A percentile compares a stretch with the other conserved stretches of the same genome.
phyloP scores from a whole-genome alignment of 2,113 vertebrate genomes.

The Albula glossodonta region DNA sequence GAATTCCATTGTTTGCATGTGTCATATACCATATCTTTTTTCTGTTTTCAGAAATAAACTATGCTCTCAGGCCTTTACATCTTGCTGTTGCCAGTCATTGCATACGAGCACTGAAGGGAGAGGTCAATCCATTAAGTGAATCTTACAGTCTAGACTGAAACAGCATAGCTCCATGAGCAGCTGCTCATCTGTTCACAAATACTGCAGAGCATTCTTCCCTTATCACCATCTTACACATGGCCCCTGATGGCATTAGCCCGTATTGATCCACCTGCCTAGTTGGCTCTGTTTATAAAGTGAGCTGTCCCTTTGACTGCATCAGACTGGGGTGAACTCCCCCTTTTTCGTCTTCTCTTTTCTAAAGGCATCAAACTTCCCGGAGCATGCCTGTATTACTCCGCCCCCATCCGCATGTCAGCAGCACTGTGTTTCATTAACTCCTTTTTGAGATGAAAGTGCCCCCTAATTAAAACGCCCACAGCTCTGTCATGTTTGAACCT shows the following conservation, averaged over 20 bases:
- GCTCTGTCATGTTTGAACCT: background rate
- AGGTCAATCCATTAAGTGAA: background rate
- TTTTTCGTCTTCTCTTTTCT: background rate
- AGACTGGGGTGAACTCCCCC: background rate
- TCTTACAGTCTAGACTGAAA: background rate
- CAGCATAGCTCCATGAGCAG: background rate
- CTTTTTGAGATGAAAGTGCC: conserved; percentile 5
- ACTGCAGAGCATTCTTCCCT: background rate
- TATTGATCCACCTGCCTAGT: background rate
- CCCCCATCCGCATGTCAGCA: background rate
- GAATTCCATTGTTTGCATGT: background rate
- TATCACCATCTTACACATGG: background rate
- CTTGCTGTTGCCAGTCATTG: conserved; percentile 3
- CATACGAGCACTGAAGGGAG: conserved; percentile 25
- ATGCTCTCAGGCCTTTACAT: conserved; percentile 7
- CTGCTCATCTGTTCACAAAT: background rate
- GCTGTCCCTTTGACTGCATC: too few relatives aligned
- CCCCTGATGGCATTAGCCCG: background rate
- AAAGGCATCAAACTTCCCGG: background rate
- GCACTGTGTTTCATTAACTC: background rate
- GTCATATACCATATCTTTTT: background rate
- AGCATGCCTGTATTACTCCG: too few relatives aligned
- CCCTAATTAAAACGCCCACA: conserved; percentile 9
- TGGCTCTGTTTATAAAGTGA: too few relatives aligned
- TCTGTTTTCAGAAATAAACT: background rate